These are phyloP conservation scores for Amblyjoppa fuscipennis DNA, from an alignment of 2,888 invertebrate genomes.

Conservation along the genomic window DNA sequence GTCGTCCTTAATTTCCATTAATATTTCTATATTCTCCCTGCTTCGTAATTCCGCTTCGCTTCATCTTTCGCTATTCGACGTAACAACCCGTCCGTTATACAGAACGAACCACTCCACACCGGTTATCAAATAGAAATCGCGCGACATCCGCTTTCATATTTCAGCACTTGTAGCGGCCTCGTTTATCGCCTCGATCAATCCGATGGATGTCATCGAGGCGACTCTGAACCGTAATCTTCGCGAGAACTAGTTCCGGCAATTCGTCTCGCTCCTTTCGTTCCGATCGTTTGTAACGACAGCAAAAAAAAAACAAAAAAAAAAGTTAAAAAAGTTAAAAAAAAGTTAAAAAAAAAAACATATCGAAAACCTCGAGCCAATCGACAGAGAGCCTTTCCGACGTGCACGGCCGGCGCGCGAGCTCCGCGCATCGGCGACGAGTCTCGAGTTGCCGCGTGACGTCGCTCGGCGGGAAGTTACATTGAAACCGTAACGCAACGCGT, in stretches of 20 bases:
- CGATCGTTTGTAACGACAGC: not conserved
- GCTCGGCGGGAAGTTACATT: slow-evolving; percentile 62
- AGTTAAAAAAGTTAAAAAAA: not conserved
- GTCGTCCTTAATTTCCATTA: too few species aligned
- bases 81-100: too few species aligned
- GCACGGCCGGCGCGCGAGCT: not conserved
- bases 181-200: slow-evolving; percentile 15
- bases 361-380: not conserved
- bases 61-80: too few species aligned
- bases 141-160: slow-evolving; percentile 73
- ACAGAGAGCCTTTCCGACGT: not conserved
- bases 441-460: slow-evolving; percentile 51
- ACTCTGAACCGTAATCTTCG: too few species aligned
- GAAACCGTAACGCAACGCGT: slow-evolving; percentile 73
- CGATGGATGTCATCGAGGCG: not conserved
- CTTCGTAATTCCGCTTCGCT: too few species aligned
- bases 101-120: not conserved
- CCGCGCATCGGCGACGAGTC: not conserved
- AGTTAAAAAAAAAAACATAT: not conserved
- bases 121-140: slow-evolving; percentile 71
- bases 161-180: slow-evolving; percentile 73
- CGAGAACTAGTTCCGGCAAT: too few species aligned
- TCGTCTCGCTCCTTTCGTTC: not conserved
- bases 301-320: not conserved
- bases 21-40: too few species aligned